A percentile compares a stretch with the other conserved stretches of the same genome.
phyloP scores from a whole-genome alignment of 2,888 invertebrate genomes.

The Rhopalosiphum nymphaeae region DNA sequence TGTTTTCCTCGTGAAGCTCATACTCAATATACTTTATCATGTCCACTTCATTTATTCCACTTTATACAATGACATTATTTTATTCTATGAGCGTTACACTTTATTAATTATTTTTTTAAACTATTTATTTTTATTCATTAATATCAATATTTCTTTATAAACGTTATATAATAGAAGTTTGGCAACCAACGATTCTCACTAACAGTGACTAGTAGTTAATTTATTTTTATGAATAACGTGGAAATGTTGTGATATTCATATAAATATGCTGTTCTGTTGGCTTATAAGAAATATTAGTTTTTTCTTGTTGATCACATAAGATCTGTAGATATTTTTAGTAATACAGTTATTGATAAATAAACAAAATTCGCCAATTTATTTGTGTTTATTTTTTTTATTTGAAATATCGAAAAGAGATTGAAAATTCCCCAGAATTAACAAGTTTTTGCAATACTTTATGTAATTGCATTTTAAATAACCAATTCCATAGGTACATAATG shows the following conservation, averaged over 20 bases:
- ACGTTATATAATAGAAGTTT: background rate
- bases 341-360: background rate
- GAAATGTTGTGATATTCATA: background rate
- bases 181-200: background rate
- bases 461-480: background rate
- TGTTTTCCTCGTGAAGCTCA: background rate
- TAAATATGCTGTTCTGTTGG: too few species aligned
- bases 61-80: conserved; percentile 29
- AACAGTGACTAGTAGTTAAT: too few species aligned
- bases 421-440: background rate
- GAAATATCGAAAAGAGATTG: background rate
- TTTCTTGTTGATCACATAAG: background rate
- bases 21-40: background rate
- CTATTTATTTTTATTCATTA: conserved; percentile 8
- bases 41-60: conserved; percentile 47
- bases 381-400: background rate
- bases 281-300: background rate
- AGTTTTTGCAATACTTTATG: background rate
- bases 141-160: background rate
- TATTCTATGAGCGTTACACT: background rate
- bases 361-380: background rate
- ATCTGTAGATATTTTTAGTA: background rate
- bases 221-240: background rate
- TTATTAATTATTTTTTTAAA: conserved; percentile 5
- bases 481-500: background rate